These are phyloP conservation scores for Pseudopodoces humilis DNA, from an alignment of 2,113 vertebrate species.

Conservation along the genomic window DNA sequence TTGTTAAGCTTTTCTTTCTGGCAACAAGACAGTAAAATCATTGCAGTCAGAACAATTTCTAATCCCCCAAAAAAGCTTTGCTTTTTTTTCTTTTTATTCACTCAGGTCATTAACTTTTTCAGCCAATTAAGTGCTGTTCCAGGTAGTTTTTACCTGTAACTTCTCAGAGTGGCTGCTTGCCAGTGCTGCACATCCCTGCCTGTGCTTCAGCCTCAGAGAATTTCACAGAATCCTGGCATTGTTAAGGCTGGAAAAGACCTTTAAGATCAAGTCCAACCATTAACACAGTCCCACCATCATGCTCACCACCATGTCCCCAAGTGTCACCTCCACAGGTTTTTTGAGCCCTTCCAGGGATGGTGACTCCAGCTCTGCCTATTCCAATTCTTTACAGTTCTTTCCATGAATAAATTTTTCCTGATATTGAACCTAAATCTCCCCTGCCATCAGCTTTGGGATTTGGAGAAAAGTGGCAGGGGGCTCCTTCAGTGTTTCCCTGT, in stretches of 20 bases:
- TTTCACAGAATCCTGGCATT: not conserved
- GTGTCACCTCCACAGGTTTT: not conserved
- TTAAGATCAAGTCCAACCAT: not conserved
- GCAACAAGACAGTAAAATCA: not conserved
- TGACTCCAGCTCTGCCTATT: not conserved
- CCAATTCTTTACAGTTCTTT: not conserved
- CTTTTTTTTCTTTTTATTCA: not conserved
- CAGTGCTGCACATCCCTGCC: not conserved
- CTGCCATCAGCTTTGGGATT: not conserved
- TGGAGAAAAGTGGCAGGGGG: not conserved
- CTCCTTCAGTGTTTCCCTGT: not conserved
- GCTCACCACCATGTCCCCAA: not conserved
- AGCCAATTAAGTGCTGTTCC: not conserved
- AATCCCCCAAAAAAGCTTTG: not conserved
- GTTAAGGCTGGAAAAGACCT: not conserved
- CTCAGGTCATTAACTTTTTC: not conserved
- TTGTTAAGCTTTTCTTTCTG: not conserved
- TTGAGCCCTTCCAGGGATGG: not conserved
- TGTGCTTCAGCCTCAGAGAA: not conserved
- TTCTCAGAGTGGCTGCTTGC: not conserved
- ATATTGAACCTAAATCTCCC: not conserved
- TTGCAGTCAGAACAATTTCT: not conserved
- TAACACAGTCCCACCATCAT: not conserved
- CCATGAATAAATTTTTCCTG: not conserved
- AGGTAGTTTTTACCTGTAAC: not conserved